Base-by-base conservation (phyloP, 2,888 invertebrate species). In the Drosophila meridiana region DNA sequence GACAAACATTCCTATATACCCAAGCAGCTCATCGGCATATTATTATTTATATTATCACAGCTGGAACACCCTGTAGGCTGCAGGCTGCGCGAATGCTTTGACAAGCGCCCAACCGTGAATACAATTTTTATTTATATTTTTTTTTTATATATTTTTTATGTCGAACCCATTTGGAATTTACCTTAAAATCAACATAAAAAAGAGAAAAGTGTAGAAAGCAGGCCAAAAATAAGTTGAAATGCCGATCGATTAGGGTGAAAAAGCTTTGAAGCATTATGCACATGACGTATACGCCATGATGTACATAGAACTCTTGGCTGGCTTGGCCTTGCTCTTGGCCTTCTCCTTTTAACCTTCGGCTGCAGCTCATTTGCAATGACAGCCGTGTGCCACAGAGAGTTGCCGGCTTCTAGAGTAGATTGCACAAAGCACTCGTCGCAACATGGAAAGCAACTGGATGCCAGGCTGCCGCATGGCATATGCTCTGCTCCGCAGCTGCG, bases 251-350 rank as follows among this genome's bases (percentile, higher is more conserved):
- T 69, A 38, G 30, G 28, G 11, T 6, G 38, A 7, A 43, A 42
- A 34, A 38, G 26, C 48, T 55, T 69, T 67, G 36, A 5, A 43
- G 34, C 13, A 30, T 56, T 50, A 66, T 56, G 30, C 40, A 53
- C 43, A 64, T 66, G 36, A 64, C 47, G 66, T 47, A 78, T 68
- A 57, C 67, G 78, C 64, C 43, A 14, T 6, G 63, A 34, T 26
- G 56, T 14, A 8, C 58, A 47, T 47, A 40, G 55, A 58, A 61
- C 9, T 34, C 20, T 28, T 61, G 58, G n/a, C 32, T 38, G n/a
- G n/a, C 43, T 36, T 69, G 30, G 42, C 30, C 59, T 47, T 55
- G 47, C 7, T n/a, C 30, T 48, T 48, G 26, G 7, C 36, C 14
- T 32, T 43, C 7, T 11, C 13, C 34, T 14, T 13, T n/a, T 52